Percentiles rank a stretch among this genome's conserved stretches.
phyloP scores from a whole-genome alignment of 2,888 invertebrate species.

The Uloborus plumipes region DNA sequence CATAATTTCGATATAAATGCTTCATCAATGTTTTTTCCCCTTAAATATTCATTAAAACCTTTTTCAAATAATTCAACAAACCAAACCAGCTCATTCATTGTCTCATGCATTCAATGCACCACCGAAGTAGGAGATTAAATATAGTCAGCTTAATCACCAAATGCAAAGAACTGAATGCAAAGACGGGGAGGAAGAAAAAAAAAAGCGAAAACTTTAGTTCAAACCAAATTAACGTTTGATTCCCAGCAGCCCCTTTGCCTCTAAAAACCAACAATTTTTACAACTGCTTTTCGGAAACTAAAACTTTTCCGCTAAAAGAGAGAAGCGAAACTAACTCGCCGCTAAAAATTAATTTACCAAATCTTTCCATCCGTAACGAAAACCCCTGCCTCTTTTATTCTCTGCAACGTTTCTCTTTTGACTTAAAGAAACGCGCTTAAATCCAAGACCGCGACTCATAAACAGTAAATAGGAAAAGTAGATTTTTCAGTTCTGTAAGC shows the following conservation, averaged over 20 bases:
- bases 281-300: slow-evolving; percentile 19
- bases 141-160: slow-evolving; percentile 33
- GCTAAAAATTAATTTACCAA: slow-evolving; percentile 56
- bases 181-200: background rate
- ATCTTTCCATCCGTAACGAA: slow-evolving; percentile 43
- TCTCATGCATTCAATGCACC: slow-evolving; percentile 25
- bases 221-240: slow-evolving; percentile 55
- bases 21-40: no score
- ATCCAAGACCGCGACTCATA: slow-evolving; percentile 42
- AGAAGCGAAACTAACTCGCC: slow-evolving; percentile 41
- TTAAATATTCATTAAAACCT: no score
- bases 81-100: slow-evolving; percentile 25
- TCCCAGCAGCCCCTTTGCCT: slow-evolving; percentile 20
- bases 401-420: slow-evolving; percentile 38
- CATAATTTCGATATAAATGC: no score
- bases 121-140: slow-evolving; percentile 21
- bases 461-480: slow-evolving; percentile 36
- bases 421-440: slow-evolving; percentile 50
- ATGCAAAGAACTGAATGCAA: background rate
- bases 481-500: slow-evolving; percentile 30
- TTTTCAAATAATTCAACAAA: background rate
- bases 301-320: slow-evolving; percentile 32
- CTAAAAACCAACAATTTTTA: slow-evolving; percentile 25
- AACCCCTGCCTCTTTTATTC: slow-evolving; percentile 12
- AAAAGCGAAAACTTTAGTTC: slow-evolving; percentile 17